Evolutionary conservation across 2,888 invertebrate genomes (phyloP), one percentile per base, ranked within the genome.

Genomic region (Andrena fulva): DNA sequence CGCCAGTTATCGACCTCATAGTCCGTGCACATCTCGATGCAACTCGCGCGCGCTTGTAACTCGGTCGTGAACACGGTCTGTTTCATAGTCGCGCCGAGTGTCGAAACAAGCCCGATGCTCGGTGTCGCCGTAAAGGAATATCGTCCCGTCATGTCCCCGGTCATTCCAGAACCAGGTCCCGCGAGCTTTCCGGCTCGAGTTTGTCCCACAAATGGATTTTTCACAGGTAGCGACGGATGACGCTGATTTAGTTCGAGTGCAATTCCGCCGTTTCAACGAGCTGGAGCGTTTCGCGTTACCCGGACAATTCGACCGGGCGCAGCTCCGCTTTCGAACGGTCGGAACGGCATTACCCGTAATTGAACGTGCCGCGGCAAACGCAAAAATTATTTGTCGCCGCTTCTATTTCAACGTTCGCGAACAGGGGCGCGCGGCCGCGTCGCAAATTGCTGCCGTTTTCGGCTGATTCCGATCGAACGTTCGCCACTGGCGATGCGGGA

Each of bases 1-100:
- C 42, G 60, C 52, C 72, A 73, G 81, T 81, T 77, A 82, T 81
- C 82, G 81, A 82, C 76, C 76, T 75, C 80, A 27, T 66, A 64
- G 67, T n/a, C 69, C 70, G 31, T 48, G 80, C 33, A 60, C 80
- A 70, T 73, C 59, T 67, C 74, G 69, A 62, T 68, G 54, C 69
- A 64, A 72, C 54, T 42, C 42, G 48, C 12, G 42, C 12, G 42
- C 54, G 64, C 60, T 48, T 72, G 72, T 67, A 79, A 60, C 66
- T 54, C 52, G 52, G 60, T 69, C 0, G 71, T 71, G 42, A 80
- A 80, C 80, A 80, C 63, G 76, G 76, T 71, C 70, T 27, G 80
- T 82, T 82, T 82, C 71, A 56, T 62, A 67, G n/a, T 48, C 6
- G 16, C 54, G 31, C 31, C 54, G 64, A 66, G 48, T 31, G 42